These are phyloP conservation scores for Acromyrmex heyeri DNA, from an alignment of 1,140 invertebrate genomes.

Conservation along the genomic window DNA sequence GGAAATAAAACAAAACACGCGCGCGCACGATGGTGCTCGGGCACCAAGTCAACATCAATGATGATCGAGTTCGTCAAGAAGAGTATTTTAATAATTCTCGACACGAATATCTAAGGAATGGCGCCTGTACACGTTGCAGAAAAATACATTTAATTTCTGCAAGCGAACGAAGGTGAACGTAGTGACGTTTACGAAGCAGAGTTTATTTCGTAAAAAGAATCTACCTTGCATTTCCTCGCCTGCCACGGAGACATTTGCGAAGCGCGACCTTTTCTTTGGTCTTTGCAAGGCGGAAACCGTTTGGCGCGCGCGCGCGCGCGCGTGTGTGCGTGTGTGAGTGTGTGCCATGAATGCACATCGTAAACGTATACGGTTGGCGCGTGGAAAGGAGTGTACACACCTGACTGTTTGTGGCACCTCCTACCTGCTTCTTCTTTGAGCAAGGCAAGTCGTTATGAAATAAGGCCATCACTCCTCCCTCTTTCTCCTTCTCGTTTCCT, in stretches of 20 bases:
- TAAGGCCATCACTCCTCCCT: slow-evolving; percentile 52
- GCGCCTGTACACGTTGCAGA: background rate
- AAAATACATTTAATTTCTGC: slow-evolving; percentile 28
- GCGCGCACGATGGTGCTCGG: background rate
- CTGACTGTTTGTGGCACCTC: slow-evolving; percentile 52
- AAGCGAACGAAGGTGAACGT: background rate
- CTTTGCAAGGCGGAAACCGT: slow-evolving; percentile 60
- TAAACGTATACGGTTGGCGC: slow-evolving; percentile 33
- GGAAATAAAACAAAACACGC: slow-evolving; percentile 33
- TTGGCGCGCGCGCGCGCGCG: background rate
- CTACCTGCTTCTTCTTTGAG: slow-evolving; percentile 70
- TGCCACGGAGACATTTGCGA: slow-evolving; percentile 59
- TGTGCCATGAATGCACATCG: slow-evolving; percentile 6
- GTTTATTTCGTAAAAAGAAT: slow-evolving; percentile 59
- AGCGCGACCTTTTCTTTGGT: slow-evolving; percentile 63
- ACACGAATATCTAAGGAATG: background rate
- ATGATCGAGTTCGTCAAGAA: slow-evolving; percentile 13
- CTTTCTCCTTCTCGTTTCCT: background rate
- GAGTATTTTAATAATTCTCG: slow-evolving; percentile 45
- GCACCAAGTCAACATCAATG: slow-evolving; percentile 24
- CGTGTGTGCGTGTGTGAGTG: background rate
- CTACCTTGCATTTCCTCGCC: slow-evolving; percentile 46
- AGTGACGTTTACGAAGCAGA: slow-evolving; percentile 51
- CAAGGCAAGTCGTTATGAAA: slow-evolving; percentile 63
- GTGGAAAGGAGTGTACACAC: background rate